Base-by-base conservation (phyloP, 2,888 invertebrate genomes). In the Strigamia maritima region DNA sequence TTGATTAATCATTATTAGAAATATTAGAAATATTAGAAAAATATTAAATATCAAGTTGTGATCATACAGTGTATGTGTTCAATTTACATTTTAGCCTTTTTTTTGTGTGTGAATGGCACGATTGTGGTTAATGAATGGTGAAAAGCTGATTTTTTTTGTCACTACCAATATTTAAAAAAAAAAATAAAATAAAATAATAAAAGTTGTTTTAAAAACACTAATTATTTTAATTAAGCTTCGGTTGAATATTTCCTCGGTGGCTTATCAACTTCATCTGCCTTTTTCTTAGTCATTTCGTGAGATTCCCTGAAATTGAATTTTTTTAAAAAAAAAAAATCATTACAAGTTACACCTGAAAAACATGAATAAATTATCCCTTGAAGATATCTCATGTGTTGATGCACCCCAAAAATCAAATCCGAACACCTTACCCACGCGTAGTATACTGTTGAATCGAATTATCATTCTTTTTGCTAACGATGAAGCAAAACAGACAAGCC, bases 401-500 rank as follows among this genome's bases (percentile, higher is more conserved):
- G 40, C 40, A 44, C 40, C 40, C 40, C 40, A 44, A 44, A 10
- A 44, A 44, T 16, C 1, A 16, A 49, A 49, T 3, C 19, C n/a
- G 7, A 44, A 49, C 49, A 49, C 49, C 49, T 49, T 49, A 49
- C 49, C 49, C 49, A 49, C 49, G 49, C 31, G 31, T 4, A 49
- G 6, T 3, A 19, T 49, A n/a, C 19, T 49, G n/a, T 49, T n/a
- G 49, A 10, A 44, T 2, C 2, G 40, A 44, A 16, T 44, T 44
- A 6, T 44, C 40, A 49, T 49, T 49, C 19, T 1, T n/a, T 76
- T 76, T 76, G 24, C 76, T 40, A 1, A 38, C 24, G 76, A 76
- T 76, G 76, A 35, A 76, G 40, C 76, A 31, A 38, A 76, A 76
- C 14, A 76, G 38, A 19, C 76, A 76, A 1, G 38, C 40, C 3